Base-by-base conservation (phyloP, 1,140 invertebrate species). In the Rhizoglyphus robini region DNA sequence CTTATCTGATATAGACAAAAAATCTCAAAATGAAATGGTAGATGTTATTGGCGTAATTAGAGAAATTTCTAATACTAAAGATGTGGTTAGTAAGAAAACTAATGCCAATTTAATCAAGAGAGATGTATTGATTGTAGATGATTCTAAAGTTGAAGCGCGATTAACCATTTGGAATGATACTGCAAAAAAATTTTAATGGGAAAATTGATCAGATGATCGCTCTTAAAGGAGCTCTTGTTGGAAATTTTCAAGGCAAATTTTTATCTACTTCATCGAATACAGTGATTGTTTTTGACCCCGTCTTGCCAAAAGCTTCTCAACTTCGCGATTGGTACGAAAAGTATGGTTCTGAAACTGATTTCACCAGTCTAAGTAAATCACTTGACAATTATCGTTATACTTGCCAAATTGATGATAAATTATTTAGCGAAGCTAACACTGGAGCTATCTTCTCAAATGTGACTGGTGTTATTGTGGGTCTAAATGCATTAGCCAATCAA, bases 11-110 rank as follows among this genome's bases (percentile, higher is more conserved):
- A 79, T 98, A 47, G 83, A 83, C 29, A 78, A 79, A 29, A 81
- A 83, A 62, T 38, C 51, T 34, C 60, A 49, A 32, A 61, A 67
- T 25, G 27, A 63, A 13, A 31, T 60, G 68, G 58, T 74, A 87
- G 95, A 99, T 82, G 78, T 96, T 1, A 84, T 97, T 75, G 95
- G 89, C 51, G 83, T 99, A 27, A 89, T 89, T 69, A 91, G 90
- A 73, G 78, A 77, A 31, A 79, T 79, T 2, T 76, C 78, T 3
- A 91, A 96, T 68, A 41, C 93, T 13, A 77, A 82, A 66, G 81
- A 81, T 3, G 78, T 98, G n/a, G 83, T 82, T 11, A 82, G 84
- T 4, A 83, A 81, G 72, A 83, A 81, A 54, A 86, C 84, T 0
- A 85, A 87, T 34, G 86, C 83, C 72, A 87, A 93, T 76, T 77